Percentiles rank a stretch among this genome's conserved stretches.
phyloP scores from a whole-genome alignment of 35 echinoderm and acorn worm species.

The Strongylocentrotus purpuratus region DNA sequence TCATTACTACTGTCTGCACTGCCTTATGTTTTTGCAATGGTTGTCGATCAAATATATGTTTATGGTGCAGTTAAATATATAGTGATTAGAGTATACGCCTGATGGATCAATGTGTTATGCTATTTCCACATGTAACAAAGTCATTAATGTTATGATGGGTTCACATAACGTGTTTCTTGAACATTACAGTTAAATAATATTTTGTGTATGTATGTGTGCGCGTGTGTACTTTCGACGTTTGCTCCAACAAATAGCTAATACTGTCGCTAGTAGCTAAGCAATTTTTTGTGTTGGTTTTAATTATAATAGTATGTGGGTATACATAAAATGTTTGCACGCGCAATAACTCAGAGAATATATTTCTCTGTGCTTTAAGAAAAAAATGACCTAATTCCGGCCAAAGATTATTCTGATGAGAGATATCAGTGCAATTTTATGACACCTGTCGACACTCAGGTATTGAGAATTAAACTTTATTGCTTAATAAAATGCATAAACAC shows the following conservation, averaged over 20 bases:
- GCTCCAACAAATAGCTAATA: not conserved
- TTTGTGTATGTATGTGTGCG: not conserved
- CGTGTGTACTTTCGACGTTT: no score
- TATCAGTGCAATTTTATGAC: not conserved
- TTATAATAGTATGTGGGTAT: not conserved
- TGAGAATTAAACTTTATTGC: no score
- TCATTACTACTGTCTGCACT: no score
- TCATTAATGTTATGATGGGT: not conserved
- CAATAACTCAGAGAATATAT: no score
- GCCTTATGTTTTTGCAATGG: no score
- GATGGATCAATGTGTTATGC: not conserved
- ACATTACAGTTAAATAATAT: not conserved
- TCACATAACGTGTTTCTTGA: not conserved
- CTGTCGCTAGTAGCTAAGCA: not conserved
- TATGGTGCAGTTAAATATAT: not conserved
- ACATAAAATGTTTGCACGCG: no score
- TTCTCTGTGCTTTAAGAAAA: not conserved
- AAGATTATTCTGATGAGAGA: not conserved
- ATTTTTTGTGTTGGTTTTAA: not conserved
- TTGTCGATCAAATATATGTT: not conserved
- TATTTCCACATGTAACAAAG: not conserved
- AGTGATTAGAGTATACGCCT: not conserved
- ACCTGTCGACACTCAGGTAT: no score
- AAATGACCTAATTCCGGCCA: not conserved
- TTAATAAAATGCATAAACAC: not conserved